Percentiles rank a stretch among this genome's conserved stretches.
Conservation (phyloP, 2,797 vertebrate species). For the Craterocephalus amniculus region DNA sequence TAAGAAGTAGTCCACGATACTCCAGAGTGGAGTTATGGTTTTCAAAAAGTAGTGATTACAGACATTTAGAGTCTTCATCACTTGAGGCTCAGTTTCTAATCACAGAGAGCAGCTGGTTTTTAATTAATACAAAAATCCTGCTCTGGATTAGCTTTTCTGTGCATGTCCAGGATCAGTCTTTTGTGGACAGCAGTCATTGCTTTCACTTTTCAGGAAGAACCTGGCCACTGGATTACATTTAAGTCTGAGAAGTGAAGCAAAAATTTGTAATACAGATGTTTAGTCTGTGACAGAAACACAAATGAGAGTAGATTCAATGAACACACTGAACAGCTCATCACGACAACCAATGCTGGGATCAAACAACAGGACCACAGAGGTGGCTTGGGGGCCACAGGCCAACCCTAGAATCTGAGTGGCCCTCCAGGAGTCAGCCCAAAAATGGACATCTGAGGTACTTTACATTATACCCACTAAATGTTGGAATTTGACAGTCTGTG, state of each 20-base stretch:
- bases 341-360: neutral
- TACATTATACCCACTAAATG: no score
- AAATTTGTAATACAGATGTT: no score
- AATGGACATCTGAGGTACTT: no score
- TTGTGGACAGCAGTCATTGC: neutral
- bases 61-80: neutral
- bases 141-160: neutral
- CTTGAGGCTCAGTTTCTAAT: neutral
- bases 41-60: neutral
- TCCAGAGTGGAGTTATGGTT: conserved; percentile 7
- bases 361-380: no score
- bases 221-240: neutral
- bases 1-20: conserved; percentile 25
- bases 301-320: neutral
- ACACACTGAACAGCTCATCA: neutral
- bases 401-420: no score
- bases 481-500: no score
- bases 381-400: no score
- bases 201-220: neutral
- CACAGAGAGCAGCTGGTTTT: no score
- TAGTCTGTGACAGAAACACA: neutral
- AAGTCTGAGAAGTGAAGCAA: neutral
- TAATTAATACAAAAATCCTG: accelerated
- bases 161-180: neutral
- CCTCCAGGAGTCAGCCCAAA: no score